These are phyloP conservation scores for Elachura formosa DNA, from an alignment of 2,113 vertebrate genomes.

Conservation along the genomic window DNA sequence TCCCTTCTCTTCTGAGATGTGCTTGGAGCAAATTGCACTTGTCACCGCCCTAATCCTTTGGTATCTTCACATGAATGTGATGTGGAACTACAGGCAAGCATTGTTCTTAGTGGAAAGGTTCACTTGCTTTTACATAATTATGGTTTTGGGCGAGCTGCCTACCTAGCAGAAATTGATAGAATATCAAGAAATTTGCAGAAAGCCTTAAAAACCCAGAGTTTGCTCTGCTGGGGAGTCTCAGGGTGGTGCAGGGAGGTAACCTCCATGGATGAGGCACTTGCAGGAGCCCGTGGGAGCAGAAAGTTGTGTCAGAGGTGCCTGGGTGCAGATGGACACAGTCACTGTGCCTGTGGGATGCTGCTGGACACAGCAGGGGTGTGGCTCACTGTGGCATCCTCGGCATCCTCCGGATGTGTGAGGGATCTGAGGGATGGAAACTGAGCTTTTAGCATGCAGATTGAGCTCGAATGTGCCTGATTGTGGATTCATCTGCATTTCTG, in stretches of 20 bases:
- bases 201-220: background rate
- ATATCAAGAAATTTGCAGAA: background rate
- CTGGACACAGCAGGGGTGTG: background rate
- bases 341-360: background rate
- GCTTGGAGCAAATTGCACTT: background rate
- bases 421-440: background rate
- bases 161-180: background rate
- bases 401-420: background rate
- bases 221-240: background rate
- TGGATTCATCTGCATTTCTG: background rate
- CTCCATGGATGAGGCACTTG: fast-evolving
- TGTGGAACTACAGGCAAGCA: background rate
- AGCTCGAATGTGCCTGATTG: background rate
- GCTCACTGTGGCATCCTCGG: background rate
- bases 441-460: background rate
- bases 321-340: background rate
- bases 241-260: background rate
- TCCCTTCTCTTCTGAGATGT: background rate
- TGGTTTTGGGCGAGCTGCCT: background rate
- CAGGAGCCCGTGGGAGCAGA: background rate
- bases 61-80: background rate
- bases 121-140: background rate
- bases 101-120: background rate
- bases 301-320: background rate
- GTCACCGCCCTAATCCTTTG: background rate